Evolutionary conservation across 2,797 vertebrate species (phyloP).

Genomic region (Pterois miles): DNA sequence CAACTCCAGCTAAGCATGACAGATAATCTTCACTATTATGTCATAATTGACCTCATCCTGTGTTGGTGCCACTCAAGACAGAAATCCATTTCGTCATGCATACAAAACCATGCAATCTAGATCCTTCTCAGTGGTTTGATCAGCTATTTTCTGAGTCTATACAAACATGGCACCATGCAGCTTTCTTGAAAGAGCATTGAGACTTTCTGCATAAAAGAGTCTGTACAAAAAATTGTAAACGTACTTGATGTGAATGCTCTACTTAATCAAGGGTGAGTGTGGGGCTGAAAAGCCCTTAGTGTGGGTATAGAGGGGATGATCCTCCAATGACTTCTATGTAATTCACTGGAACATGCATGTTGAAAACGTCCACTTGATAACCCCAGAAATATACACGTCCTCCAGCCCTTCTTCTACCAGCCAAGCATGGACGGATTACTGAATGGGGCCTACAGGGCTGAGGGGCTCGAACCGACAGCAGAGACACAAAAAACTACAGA

Average conservation of each 20-base stretch:
- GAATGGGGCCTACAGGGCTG: background rate
- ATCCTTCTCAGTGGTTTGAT: background rate
- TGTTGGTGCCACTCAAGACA: background rate
- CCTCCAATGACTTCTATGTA: background rate
- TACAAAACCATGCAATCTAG: background rate
- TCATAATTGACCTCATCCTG: conserved; percentile 15
- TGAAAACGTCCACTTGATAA: background rate
- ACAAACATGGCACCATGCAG: background rate
- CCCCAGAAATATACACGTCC: background rate
- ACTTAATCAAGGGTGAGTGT: conserved; percentile 6
- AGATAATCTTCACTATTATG: conserved; percentile 2
- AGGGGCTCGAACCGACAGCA: background rate
- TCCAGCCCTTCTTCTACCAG: background rate
- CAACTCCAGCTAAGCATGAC: background rate
- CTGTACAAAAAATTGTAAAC: background rate
- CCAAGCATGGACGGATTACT: background rate
- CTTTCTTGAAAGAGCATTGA: background rate
- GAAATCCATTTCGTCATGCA: background rate
- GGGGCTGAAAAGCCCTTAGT: background rate
- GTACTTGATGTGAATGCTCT: background rate
- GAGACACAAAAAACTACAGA: background rate
- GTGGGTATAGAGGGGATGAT: background rate
- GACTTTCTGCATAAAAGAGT: background rate
- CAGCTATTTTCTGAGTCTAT: background rate
- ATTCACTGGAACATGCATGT: background rate